Base-by-base conservation (phyloP, 2,888 invertebrate species). In the Thereva unica region DNA sequence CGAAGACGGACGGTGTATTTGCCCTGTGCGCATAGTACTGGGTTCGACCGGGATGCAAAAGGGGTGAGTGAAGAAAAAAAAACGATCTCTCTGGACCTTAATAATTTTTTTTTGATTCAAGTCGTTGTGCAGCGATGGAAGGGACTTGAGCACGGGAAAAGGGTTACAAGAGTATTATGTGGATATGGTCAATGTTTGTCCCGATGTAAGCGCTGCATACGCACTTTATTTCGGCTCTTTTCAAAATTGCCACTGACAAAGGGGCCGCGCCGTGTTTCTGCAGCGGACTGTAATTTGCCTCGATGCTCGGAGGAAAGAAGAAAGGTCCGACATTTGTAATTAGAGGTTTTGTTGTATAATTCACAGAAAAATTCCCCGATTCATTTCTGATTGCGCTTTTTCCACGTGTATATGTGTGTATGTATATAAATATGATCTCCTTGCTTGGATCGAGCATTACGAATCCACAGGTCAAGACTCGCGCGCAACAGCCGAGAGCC, bases 261-360 rank as follows among this genome's bases (percentile, higher is more conserved):
- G n/a, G 40, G 41, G 42, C 37, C 34, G 12, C 7, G 34, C 12
- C 23, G 35, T 53, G 63, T 64, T 55, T 56, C 52, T 67, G 63
- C 41, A 38, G 12, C 56, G 38, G 40, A 64, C 64, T 67, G 47
- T 64, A 67, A 67, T 67, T 67, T 67, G 44, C 55, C 49, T 4
- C 10, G 40, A 56, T 49, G 12, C 49, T 59, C 59, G 54, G 56
- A 40, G 5, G 7, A 23, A 49, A 37, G 38, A 42, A 65, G 42
- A 45, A 47, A 56, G 41, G 38, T 45, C 42, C 50, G 50, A 23
- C 7, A 41, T 4, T 38, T 50, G 55, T 68, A 66, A 68, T 68
- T 68, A 66, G 45, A 68, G 68, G 68, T 66, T 68, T 54, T 23
- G 35, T 52, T 65, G 23, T 45, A 10, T 65, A 61, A 56, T 57